Percentiles rank a stretch among this genome's conserved stretches.
phyloP scores from a whole-genome alignment of 2,888 invertebrate species.

The Idaea straminata region DNA sequence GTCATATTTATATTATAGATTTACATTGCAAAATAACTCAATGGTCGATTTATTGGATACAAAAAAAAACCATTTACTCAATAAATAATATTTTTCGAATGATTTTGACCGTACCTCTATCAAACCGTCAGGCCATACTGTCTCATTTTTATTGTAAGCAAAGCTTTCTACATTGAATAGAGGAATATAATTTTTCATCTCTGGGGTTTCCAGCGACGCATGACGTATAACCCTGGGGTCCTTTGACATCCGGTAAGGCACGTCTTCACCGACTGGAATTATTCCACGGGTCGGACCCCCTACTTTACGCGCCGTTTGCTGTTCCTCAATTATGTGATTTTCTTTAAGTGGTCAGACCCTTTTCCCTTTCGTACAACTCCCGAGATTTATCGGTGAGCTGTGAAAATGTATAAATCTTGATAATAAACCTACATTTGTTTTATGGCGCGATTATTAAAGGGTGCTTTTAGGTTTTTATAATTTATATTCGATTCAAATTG shows the following conservation, averaged over 20 bases:
- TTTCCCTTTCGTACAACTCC: conserved; percentile 45
- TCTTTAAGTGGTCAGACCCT: conserved; percentile 73
- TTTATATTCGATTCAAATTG: neutral
- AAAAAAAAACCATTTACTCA: too few relatives aligned
- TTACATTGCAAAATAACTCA: too few relatives aligned
- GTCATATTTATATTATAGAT: too few relatives aligned
- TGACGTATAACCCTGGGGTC: conserved; percentile 63
- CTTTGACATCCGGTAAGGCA: conserved; percentile 52
- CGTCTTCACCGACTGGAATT: conserved; percentile 47
- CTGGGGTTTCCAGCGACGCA: conserved; percentile 52
- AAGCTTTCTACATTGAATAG: conserved; percentile 5
- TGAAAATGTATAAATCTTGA: conserved; percentile 32
- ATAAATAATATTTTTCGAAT: neutral
- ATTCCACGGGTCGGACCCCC: conserved; percentile 54
- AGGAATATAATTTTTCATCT: conserved; percentile 51
- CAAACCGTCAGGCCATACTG: neutral
- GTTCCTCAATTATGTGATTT: conserved; percentile 79
- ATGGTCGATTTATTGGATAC: too few relatives aligned
- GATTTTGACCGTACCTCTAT: neutral
- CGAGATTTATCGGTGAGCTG: conserved; percentile 53
- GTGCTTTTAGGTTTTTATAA: neutral
- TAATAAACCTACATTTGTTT: conserved; percentile 19
- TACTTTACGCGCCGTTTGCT: conserved; percentile 76
- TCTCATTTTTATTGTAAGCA: conserved; percentile 1
- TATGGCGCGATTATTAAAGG: conserved; percentile 11